Percentiles rank a stretch among this genome's conserved stretches.
phyloP scores from a whole-genome alignment of 1,140 invertebrate species.

The Coboldia fuscipes region DNA sequence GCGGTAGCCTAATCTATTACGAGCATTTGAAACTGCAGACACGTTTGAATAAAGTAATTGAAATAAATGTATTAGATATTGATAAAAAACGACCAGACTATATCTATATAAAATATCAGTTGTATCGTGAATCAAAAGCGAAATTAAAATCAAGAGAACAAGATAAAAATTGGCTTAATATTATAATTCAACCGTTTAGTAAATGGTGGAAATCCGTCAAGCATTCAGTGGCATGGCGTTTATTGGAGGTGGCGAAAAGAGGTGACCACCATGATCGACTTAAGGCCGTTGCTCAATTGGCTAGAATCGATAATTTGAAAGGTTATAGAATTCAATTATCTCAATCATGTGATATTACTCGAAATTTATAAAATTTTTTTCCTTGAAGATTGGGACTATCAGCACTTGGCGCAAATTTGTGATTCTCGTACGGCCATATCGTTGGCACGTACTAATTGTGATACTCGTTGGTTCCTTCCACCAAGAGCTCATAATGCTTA shows the following conservation, averaged over 20 bases:
- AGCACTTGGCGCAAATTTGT: conserved; percentile 35
- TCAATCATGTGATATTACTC: too few relatives aligned
- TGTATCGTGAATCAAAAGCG: conserved; percentile 20
- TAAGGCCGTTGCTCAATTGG: conserved; percentile 22
- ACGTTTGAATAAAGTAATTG: conserved; percentile 7
- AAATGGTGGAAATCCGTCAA: conserved; percentile 24
- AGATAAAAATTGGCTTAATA: conserved; percentile 19
- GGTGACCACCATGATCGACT: conserved; percentile 19
- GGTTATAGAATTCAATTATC: neutral
- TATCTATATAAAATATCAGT: conserved; percentile 21
- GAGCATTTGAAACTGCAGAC: neutral
- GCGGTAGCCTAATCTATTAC: neutral
- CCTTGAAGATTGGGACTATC: conserved; percentile 36
- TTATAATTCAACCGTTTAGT: conserved; percentile 19
- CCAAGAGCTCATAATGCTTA: conserved; percentile 14
- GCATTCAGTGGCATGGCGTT: conserved; percentile 23
- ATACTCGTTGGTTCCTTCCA: conserved; percentile 29
- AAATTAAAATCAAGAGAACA: too few relatives aligned
- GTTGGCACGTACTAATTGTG: conserved; percentile 29
- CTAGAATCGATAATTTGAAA: conserved; percentile 19
- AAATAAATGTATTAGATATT: conserved; percentile 11
- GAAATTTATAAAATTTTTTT: neutral
- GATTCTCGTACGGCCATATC: conserved; percentile 37
- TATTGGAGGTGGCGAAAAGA: conserved; percentile 21
- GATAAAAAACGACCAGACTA: conserved; percentile 19